Evolutionary conservation across 2,888 invertebrate species (phyloP).

Genomic region (Anticlea derivata): DNA sequence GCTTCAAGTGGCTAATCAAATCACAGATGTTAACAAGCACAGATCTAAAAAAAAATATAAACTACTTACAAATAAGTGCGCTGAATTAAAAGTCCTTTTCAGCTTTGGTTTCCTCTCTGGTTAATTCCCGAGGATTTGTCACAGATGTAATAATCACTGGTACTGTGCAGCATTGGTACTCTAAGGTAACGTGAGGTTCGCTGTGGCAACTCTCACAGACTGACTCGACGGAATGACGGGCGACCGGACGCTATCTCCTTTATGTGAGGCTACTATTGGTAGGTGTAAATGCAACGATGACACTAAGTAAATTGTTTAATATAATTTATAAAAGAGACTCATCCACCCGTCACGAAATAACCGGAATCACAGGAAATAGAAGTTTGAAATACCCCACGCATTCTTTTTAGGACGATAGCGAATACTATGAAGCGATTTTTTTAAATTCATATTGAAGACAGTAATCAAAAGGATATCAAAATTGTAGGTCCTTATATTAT

Average conservation of each 20-base stretch:
- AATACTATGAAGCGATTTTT: too few species aligned
- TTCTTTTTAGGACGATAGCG: too few species aligned
- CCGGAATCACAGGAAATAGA: too few species aligned
- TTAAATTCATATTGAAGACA: too few species aligned
- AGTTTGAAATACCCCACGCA: too few species aligned
- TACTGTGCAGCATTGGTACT: background rate
- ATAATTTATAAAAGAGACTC: too few species aligned
- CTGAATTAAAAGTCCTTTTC: constrained; percentile 14
- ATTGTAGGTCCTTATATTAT: too few species aligned
- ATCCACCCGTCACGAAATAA: too few species aligned
- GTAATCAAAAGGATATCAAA: too few species aligned
- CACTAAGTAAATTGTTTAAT: constrained; percentile 28
- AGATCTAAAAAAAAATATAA: constrained; percentile 27
- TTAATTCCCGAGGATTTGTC: constrained; percentile 8
- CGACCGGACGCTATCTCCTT: constrained; percentile 74
- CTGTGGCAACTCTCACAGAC: constrained; percentile 58
- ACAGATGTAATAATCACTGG: constrained; percentile 16
- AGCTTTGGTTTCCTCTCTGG: background rate
- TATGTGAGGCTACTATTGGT: constrained; percentile 65
- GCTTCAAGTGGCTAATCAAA: constrained; percentile 5
- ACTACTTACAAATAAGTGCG: constrained; percentile 35
- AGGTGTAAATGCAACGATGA: constrained; percentile 66
- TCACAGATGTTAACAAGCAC: too few species aligned
- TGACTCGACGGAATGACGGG: constrained; percentile 74
- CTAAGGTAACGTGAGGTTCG: constrained; percentile 47